phyloP scores from a whole-genome alignment of 92 coral and sea anemone species.

The Epizoanthus rinbou region DNA sequence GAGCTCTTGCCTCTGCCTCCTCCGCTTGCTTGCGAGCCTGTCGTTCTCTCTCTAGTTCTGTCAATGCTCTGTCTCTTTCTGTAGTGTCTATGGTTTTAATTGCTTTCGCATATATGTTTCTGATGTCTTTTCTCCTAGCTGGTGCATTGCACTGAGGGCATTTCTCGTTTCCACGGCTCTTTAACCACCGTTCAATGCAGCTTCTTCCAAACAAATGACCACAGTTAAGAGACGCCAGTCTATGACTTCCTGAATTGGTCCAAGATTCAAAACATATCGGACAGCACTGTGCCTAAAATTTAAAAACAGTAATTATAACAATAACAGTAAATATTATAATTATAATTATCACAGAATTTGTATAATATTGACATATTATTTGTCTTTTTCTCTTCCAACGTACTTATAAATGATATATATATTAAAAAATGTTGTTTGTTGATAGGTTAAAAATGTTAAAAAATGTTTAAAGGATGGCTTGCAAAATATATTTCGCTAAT shows the following conservation, averaged over 20 bases:
- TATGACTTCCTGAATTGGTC: constrained; percentile 91
- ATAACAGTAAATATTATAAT: not conserved
- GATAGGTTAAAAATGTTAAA: no score
- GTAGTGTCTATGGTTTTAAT: constrained; percentile 84
- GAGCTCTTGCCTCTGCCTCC: constrained; percentile 86
- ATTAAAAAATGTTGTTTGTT: no score
- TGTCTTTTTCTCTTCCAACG: no score
- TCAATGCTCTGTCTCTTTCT: constrained; percentile 86
- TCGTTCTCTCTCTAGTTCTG: constrained; percentile 78
- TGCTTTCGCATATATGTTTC: constrained; percentile 90
- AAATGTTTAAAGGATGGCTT: no score
- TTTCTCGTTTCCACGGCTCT: constrained; percentile 78
- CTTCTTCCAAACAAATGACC: constrained; percentile 97
- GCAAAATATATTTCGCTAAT: no score
- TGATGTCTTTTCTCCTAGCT: constrained; percentile 73
- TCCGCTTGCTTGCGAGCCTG: constrained; percentile 79
- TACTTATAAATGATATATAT: no score
- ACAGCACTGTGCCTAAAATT: constrained; percentile 80
- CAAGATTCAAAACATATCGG: constrained; percentile 97
- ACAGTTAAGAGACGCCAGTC: constrained; percentile 84
- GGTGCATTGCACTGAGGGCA: constrained; percentile 98
- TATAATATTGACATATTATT: no score
- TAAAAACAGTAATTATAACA: not conserved
- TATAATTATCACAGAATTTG: no score
- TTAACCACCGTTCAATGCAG: constrained; percentile 93